Base-by-base conservation (phyloP, 2,113 vertebrate genomes). In the Erythrocercus mccallii region DNA sequence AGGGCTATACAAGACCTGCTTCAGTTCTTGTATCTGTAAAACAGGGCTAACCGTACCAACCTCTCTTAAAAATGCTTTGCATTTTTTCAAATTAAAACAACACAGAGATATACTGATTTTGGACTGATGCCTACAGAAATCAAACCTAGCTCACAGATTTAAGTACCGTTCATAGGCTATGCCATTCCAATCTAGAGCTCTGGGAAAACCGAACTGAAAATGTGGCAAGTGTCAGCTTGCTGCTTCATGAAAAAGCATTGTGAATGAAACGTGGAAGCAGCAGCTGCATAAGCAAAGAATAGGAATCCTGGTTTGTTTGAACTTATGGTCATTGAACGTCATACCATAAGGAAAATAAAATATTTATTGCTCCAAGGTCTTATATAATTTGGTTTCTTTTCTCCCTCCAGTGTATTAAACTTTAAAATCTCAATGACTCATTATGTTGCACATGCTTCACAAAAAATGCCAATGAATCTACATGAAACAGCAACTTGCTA, bases 241-340 rank as follows among this genome's bases (percentile, higher is more conserved):
- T 89, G 72, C 81, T 97, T 96, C 95, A 88, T 88, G 81, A 48
- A 73, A 92, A 93, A 93, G 50, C 78, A 45, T 78, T 90, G 66
- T 96, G 95, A 98, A 96, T 96, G 97, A 96, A 97, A 95, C 91
- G 61, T 73, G 95, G 91, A 66, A 86, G 81, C 81, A 95, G 79
- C 93, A 98, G 94, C 95, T 97, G 96, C 82, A 71, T 60, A 64
- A 74, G 10, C 91, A 97, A 94, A 95, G 70, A 94, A 89, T 48
- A 94, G 69, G 95, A 97, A 96, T 89, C 85, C 57, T 58, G 58
- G 60, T 86, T 87, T 93, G 66, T 81, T 57, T 56, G 54, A 88
- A 94, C 79, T 97, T 89, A 72, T 30, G 85, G 54, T 93, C 93
- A 93, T 21, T 91, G 68, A 93, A 79, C 20, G 53, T 86, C 86